Evolutionary conservation across 2,113 vertebrate species (phyloP).

Genomic region (Coptodon rendalli): DNA sequence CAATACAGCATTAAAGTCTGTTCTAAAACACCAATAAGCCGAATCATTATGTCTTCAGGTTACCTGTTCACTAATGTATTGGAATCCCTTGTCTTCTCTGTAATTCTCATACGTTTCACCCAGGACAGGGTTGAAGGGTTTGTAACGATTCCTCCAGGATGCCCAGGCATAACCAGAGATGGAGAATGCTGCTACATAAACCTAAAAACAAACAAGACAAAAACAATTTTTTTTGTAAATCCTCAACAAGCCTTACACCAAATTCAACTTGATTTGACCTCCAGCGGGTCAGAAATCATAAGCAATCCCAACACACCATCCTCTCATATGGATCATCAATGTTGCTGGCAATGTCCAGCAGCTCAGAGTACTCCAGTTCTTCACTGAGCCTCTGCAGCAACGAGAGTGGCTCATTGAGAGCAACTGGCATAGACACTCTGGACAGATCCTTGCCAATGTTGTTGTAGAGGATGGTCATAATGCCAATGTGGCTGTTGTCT

Average conservation of each 20-base stretch:
- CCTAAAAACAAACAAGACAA: slow-evolving; percentile 55
- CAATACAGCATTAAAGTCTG: not conserved
- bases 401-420: slow-evolving; percentile 84
- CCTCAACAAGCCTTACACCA: not conserved
- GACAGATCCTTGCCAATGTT: slow-evolving; percentile 94
- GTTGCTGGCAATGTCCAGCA: slow-evolving; percentile 81
- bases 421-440: slow-evolving; percentile 85
- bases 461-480: slow-evolving; percentile 87
- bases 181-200: slow-evolving; percentile 84
- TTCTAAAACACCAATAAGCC: not conserved
- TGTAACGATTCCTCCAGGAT: slow-evolving; percentile 83
- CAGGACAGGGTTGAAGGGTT: slow-evolving; percentile 91
- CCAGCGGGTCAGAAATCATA: not conserved
- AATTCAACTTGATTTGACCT: not conserved
- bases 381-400: slow-evolving; percentile 86
- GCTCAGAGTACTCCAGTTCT: slow-evolving; percentile 84
- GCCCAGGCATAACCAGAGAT: slow-evolving; percentile 91
- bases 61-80: slow-evolving; percentile 88
- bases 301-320: slow-evolving; percentile 68
- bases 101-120: slow-evolving; percentile 90
- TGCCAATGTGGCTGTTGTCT: slow-evolving; percentile 81
- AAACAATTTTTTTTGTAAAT: not conserved
- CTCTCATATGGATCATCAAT: slow-evolving; percentile 80
- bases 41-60: too few relatives aligned
- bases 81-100: slow-evolving; percentile 83